Percentiles rank a stretch among this genome's conserved stretches.
Conservation (phyloP, 2,113 vertebrate genomes). For the Steatornis caripensis region DNA sequence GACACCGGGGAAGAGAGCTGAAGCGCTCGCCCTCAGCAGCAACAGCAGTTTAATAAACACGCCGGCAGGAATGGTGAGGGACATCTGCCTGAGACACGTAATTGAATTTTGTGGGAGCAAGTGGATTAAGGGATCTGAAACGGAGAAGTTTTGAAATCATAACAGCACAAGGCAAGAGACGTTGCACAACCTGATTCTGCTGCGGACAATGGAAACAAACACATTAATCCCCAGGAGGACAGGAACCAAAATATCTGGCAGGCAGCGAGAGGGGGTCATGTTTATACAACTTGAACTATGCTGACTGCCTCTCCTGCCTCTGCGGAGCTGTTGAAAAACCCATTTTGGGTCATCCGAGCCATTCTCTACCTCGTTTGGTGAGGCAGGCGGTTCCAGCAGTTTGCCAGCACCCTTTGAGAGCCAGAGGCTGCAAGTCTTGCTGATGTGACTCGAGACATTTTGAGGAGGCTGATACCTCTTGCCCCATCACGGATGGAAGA, state of each 20-base stretch:
- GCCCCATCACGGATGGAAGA: rapidly evolving
- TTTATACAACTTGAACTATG: not conserved
- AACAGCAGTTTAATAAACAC: not conserved
- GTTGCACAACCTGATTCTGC: not conserved
- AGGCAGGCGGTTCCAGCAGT: not conserved
- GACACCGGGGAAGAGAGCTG: not conserved
- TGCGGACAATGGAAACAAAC: not conserved
- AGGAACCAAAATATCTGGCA: not conserved
- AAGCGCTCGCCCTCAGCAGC: not conserved
- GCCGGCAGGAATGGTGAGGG: not conserved
- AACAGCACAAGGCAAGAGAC: not conserved
- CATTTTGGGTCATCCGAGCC: not conserved
- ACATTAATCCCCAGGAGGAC: not conserved
- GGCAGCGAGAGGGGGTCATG: not conserved
- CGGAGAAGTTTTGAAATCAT: not conserved
- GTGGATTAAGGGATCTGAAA: slow-evolving; percentile 2
- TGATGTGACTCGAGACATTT: not conserved
- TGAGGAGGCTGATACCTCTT: not conserved
- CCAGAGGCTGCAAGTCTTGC: not conserved
- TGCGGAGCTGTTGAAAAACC: not conserved
- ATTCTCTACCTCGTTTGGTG: not conserved
- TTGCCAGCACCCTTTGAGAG: not conserved
- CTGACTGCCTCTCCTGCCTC: not conserved
- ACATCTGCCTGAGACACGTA: not conserved
- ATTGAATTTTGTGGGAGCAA: not conserved